Evolutionary conservation across 1,140 invertebrate genomes (phyloP).

Genomic region (Drosophila novamexicana): DNA sequence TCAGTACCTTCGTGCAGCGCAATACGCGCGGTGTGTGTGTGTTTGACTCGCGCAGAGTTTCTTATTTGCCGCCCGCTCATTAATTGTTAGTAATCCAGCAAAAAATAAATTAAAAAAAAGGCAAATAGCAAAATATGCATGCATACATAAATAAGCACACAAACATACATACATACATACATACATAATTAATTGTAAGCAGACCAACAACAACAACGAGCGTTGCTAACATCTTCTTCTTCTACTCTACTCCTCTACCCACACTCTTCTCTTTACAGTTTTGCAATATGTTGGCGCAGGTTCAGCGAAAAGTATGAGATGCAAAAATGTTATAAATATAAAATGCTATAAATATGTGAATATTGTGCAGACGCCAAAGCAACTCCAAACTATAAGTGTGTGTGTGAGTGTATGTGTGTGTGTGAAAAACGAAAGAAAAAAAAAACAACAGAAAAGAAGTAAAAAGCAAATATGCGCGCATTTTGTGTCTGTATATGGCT

Average conservation of each 20-base stretch:
- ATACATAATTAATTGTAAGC: conserved; percentile 27
- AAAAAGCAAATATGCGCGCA: conserved; percentile 76
- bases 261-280: conserved; percentile 47
- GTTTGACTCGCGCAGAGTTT: conserved; percentile 56
- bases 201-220: conserved; percentile 3
- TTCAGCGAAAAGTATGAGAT: conserved; percentile 64
- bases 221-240: conserved; percentile 27
- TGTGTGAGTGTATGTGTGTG: conserved; percentile 13
- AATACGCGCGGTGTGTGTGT: conserved; percentile 69
- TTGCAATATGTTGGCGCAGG: conserved; percentile 75
- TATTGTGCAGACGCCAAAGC: conserved; percentile 23
- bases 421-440: conserved; percentile 36
- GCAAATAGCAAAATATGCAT: conserved; percentile 1
- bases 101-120: background rate
- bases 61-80: conserved; percentile 64
- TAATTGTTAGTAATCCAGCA: conserved; percentile 54
- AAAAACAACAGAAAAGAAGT: conserved; percentile 65
- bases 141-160: conserved; percentile 18
- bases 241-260: conserved; percentile 6
- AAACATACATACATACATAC: conserved; percentile 3
- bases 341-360: conserved; percentile 46
- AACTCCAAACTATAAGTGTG: conserved; percentile 48
- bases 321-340: conserved; percentile 54
- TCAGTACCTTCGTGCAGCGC: conserved; percentile 79
- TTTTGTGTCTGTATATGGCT: conserved; percentile 70